Base-by-base conservation (phyloP, 2,113 vertebrate species). In the Benitochromis conjunctus region DNA sequence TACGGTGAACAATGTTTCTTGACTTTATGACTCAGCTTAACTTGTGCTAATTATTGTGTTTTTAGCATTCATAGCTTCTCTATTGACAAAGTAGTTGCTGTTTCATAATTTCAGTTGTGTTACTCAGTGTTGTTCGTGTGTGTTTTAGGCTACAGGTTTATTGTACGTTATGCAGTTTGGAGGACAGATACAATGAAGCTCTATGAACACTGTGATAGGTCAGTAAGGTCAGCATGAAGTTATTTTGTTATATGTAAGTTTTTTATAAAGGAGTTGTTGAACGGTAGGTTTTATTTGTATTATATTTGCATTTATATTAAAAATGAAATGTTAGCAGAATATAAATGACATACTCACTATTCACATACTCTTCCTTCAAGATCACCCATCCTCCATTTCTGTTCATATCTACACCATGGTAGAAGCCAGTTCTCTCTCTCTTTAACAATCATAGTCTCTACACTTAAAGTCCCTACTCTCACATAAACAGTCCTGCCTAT, bases 61-160 rank as follows among this genome's bases (percentile, higher is more conserved):
- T 48, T 48, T 48, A n/a, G n/a, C 7, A 21, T 6, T 24, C 36
- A 24, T 16, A 36, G 5, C 13, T 46, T 13, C 5, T 4, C 43
- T 12, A 46, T 10, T 6, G 14, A 14, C 46, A 48, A 16, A 48
- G 46, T 48, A 16, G 46, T 16, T 14, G 46, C 62, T 24, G 36
- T 41, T 66, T 66, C 36, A 21, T 41, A 66, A 66, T 4, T 21
- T 66, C 13, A 43, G 64, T 41, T 43, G 64, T 2, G 36, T 43
- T 24, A 69, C 36, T 24, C 38, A 0, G 12, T 24, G 0, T 41
- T 69, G 36, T 14, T 69, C 0, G 14, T 69, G 19, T 69, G 57
- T 60, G 36, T 24, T 21, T 21, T 14, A 69, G 34, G 34, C 1
- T 0, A 38, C 34, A 66, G 2, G 11, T 66, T 66, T 41, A 38